Base-by-base conservation (phyloP, 2,797 vertebrate species). In the Fistularia commersonii region DNA sequence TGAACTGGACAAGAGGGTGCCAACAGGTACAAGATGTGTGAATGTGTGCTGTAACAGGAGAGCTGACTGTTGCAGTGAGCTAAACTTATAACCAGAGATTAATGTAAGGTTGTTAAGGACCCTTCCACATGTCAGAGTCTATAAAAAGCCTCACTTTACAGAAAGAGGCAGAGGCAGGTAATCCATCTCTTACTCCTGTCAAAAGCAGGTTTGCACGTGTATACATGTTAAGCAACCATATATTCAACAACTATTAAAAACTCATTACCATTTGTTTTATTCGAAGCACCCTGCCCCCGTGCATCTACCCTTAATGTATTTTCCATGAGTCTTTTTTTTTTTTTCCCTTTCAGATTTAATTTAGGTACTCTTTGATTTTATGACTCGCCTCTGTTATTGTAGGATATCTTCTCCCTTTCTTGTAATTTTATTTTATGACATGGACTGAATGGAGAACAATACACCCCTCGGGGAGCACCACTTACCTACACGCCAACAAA, bases 331-430 rank as follows among this genome's bases (percentile, higher is more conserved):
- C 32, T 44, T 76, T 66, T 62, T 59, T 51, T 50, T 47, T 51
- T 14, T 12, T 52, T 54, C 35, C 35, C 41, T 6, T 76, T 69
- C 62, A 64, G 76, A 79, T 88, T 76, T 73, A 81, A 86, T 88
- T 82, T 76, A 80, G 77, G 78, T 32, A 41, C 80, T 74, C 87
- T 84, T 86, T 82, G 80, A 83, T 88, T 86, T 86, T 74, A 87
- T 45, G 66, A 75, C 77, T 79, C 37, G 69, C 71, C 77, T 76
- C 79, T 89, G 85, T 89, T 89, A 81, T 87, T 84, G 74, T 81
- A 81, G 84, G 82, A 83, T 88, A 86, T 88, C 86, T 85, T 87
- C 72, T 72, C 72, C 60, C 76, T 84, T 89, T 79, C 88, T 90
- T 89, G 79, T 88, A 83, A 87, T 88, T 83, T 82, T 72, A 81